Base-by-base conservation (phyloP, 2,888 invertebrate genomes). In the Andrena minutula region DNA sequence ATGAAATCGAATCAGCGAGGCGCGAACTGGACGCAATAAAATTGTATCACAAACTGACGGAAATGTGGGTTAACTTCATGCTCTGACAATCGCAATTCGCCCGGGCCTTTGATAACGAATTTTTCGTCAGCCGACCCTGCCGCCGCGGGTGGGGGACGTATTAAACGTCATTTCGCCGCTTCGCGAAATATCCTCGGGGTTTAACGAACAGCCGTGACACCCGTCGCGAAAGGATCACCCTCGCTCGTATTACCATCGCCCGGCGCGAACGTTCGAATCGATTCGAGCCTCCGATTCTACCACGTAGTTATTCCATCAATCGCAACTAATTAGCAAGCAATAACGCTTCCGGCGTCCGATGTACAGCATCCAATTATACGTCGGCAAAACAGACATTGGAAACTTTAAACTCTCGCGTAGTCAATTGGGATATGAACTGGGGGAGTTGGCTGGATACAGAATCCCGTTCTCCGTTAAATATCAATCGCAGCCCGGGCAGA, bases 11-110 rank as follows among this genome's bases (percentile, higher is more conserved):
- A 68, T 60, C 66, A 63, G 76, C 76, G 66, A 47, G 53, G 61
- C 76, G 66, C 66, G 53, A 76, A 63, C 53, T 61, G 76, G 53
- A 63, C 41, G 51, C 61, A 60, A 61, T 51, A 66, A 78, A 78
- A 78, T 78, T 78, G 76, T 78, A 78, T 78, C 76, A 32, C 77
- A 75, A 76, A 78, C 76, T 68, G 78, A 78, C 68, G 77, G 77
- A 76, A 78, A 78, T 76, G 68, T 68, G 78, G 77, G 78, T 78
- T 68, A 78, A 66, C 78, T 76, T 76, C 61, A 68, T 68, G 78
- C 76, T 63, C 53, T 10, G 76, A 68, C 76, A 76, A 56, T 71
- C 70, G 16, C 78, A 70, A 79, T 79, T 79, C 60, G 65, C 51
- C 26, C 47, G n/a, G 64, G 53, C 58, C 65, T 79, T 79, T 71